These are phyloP conservation scores for Eulithis testata DNA, from an alignment of 2,888 invertebrate genomes.

Conservation along the genomic window DNA sequence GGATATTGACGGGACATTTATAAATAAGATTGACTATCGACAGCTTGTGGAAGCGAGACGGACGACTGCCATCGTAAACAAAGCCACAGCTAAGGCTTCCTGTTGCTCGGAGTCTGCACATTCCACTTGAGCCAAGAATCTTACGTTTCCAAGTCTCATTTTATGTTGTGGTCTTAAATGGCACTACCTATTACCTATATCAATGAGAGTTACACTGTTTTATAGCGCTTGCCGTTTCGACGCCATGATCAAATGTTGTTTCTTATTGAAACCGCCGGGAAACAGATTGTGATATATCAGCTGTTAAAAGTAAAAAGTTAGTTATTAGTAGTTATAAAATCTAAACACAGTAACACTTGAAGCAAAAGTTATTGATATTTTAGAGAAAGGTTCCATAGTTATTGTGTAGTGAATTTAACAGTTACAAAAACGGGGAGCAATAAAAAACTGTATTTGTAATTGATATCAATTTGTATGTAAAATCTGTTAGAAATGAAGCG, in stretches of 20 bases:
- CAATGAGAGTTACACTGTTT: background rate
- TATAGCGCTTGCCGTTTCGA: constrained; percentile 2
- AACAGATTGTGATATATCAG: background rate
- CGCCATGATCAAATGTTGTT: constrained; percentile 5
- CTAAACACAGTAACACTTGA: too few species aligned
- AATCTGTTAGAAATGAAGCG: background rate
- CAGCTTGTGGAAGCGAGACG: constrained; percentile 46
- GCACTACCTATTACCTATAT: background rate
- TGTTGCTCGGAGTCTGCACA: constrained; percentile 50
- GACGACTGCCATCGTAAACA: constrained; percentile 51
- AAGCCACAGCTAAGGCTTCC: constrained; percentile 49
- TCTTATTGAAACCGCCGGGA: constrained; percentile 10
- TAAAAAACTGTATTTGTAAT: constrained; percentile 5
- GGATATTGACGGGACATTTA: constrained; percentile 40
- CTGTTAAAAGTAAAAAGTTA: constrained; percentile 3
- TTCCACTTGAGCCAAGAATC: constrained; percentile 29
- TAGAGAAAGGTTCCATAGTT: background rate
- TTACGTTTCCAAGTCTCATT: constrained; percentile 17
- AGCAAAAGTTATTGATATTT: background rate
- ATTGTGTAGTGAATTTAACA: background rate
- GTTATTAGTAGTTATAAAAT: background rate
- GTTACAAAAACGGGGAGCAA: background rate
- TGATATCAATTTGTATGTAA: constrained; percentile 8
- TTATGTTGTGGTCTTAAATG: constrained; percentile 1
- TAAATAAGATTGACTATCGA: constrained; percentile 41